Conservation (phyloP, 2,888 invertebrate species). For the Drosophila yooni region DNA sequence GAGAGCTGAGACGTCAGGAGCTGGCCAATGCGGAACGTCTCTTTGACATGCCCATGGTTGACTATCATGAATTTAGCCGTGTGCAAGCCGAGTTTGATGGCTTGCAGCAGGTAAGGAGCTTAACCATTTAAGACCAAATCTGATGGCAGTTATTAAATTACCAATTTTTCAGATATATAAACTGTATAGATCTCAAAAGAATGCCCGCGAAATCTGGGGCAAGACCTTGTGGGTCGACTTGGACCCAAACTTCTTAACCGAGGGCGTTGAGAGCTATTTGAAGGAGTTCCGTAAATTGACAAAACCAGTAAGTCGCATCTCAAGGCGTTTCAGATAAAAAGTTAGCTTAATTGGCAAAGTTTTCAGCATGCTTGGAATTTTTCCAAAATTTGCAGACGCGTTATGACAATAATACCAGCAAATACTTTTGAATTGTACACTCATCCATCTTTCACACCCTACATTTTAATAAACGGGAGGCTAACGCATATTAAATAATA, state of each 20-base stretch:
- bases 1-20: constrained; percentile 88
- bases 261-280: constrained; percentile 94
- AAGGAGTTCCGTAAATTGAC: constrained; percentile 92
- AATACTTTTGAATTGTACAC: constrained; percentile 50
- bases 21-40: constrained; percentile 91
- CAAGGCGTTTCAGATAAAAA: constrained; percentile 41
- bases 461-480: not conserved
- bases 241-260: constrained; percentile 92
- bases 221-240: constrained; percentile 95
- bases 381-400: constrained; percentile 66
- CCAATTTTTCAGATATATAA: constrained; percentile 87
- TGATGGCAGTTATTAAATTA: not conserved
- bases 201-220: constrained; percentile 92
- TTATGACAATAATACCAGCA: constrained; percentile 60
- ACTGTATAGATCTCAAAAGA: constrained; percentile 91
- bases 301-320: constrained; percentile 86
- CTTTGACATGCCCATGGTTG: constrained; percentile 94
- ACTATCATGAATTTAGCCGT: constrained; percentile 91
- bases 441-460: constrained; percentile 42
- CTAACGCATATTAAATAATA: not conserved
- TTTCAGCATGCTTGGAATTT: constrained; percentile 58
- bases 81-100: constrained; percentile 88
- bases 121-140: not conserved
- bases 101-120: constrained; percentile 86
- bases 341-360: constrained; percentile 75